Percentiles rank a stretch among this genome's conserved stretches.
phyloP scores from a whole-genome alignment of 2,888 invertebrate species.

The Dione juno region DNA sequence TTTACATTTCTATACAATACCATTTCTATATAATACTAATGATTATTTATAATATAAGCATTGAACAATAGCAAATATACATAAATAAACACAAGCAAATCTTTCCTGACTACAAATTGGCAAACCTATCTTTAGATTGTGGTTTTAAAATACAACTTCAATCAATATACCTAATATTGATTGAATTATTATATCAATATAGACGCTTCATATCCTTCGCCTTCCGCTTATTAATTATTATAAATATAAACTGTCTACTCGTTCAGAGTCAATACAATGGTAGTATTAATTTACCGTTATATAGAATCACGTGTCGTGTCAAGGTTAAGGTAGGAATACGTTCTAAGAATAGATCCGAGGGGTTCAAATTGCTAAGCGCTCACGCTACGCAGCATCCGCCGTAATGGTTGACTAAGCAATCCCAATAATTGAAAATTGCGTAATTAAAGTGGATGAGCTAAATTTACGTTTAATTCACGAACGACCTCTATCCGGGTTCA shows the following conservation, averaged over 20 bases:
- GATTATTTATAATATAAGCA: too few species aligned
- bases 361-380: slow-evolving; percentile 28
- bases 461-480: slow-evolving; percentile 14
- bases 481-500: not conserved
- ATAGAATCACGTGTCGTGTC: not conserved
- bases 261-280: not conserved
- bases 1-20: too few species aligned
- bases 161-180: too few species aligned
- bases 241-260: not conserved
- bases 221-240: not conserved
- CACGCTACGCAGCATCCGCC: slow-evolving; percentile 25
- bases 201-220: not conserved
- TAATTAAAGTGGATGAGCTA: slow-evolving; percentile 1
- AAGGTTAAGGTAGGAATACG: slow-evolving; percentile 29
- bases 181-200: not conserved
- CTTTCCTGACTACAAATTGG: not conserved
- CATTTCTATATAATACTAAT: too few species aligned
- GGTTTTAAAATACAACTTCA: not conserved
- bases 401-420: slow-evolving; percentile 16
- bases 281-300: slow-evolving; percentile 6
- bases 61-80: too few species aligned
- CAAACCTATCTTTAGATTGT: not conserved
- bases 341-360: slow-evolving; percentile 36
- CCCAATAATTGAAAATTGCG: slow-evolving; percentile 22
- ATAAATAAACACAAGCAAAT: not conserved